A percentile compares a stretch with the other conserved stretches of the same genome.
phyloP scores from a whole-genome alignment of 2,113 vertebrate genomes.

The Setophaga coronata region DNA sequence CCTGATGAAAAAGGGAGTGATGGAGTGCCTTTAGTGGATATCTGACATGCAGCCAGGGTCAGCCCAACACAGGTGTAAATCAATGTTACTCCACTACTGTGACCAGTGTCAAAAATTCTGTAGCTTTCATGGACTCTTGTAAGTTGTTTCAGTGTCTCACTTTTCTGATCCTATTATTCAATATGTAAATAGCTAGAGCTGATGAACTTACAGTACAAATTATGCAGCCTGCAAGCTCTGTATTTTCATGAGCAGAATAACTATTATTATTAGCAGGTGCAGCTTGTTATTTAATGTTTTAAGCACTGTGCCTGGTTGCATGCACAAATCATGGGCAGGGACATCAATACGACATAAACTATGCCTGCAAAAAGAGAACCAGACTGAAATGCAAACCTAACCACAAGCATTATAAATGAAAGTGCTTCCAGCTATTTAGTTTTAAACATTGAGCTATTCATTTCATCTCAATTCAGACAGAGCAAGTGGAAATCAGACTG shows the following conservation, averaged over 20 bases:
- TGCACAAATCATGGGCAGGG: background rate
- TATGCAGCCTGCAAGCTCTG: background rate
- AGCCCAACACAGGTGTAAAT: background rate
- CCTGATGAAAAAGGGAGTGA: background rate
- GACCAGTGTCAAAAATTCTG: background rate
- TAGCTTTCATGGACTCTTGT: background rate
- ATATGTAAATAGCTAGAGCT: background rate
- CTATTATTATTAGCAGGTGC: background rate
- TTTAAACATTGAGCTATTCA: background rate
- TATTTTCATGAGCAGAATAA: background rate
- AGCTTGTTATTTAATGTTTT: conserved; percentile 26
- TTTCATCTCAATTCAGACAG: background rate
- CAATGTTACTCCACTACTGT: background rate
- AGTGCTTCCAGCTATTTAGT: background rate
- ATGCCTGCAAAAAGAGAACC: background rate
- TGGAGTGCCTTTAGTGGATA: background rate
- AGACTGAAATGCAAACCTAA: background rate
- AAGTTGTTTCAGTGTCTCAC: background rate
- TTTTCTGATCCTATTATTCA: background rate
- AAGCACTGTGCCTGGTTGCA: background rate
- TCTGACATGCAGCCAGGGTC: background rate
- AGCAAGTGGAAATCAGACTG: background rate
- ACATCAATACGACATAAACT: background rate
- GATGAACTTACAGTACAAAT: conserved; percentile 5
- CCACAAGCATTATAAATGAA: background rate